These are phyloP conservation scores for Sesia apiformis DNA, from an alignment of 2,888 invertebrate genomes.

Conservation along the genomic window DNA sequence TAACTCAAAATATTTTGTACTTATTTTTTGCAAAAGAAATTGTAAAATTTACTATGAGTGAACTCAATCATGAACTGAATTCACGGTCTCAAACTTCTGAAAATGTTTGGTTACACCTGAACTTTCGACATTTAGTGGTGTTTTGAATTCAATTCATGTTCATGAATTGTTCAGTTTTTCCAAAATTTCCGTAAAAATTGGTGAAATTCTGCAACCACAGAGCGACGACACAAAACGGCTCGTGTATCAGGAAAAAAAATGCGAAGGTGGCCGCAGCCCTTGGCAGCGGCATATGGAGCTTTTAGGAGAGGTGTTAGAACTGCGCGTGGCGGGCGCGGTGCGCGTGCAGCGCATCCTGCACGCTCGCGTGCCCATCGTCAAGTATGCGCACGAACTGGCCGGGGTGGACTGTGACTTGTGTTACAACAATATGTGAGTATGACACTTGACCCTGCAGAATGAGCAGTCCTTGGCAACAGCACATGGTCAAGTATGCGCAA, in stretches of 20 bases:
- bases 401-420: constrained; percentile 90
- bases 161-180: no score
- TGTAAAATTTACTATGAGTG: no score
- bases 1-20: no score
- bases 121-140: no score
- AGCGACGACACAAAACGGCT: constrained; percentile 26
- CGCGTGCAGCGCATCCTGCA: constrained; percentile 83
- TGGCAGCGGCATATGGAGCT: constrained; percentile 78
- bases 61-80: no score
- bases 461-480: no score
- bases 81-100: no score
- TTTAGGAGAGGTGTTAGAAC: constrained; percentile 77
- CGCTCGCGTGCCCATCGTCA: constrained; percentile 93
- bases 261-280: constrained; percentile 71
- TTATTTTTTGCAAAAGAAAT: no score
- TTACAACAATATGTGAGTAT: constrained; percentile 84
- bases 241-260: constrained; percentile 50
- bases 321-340: constrained; percentile 81
- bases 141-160: no score
- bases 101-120: no score
- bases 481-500: neutral
- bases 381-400: constrained; percentile 84
- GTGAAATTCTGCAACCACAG: constrained; percentile 15
- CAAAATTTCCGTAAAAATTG: no score
- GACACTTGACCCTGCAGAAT: neutral